phyloP scores from a whole-genome alignment of 2,797 vertebrate species.

The Pangasius sanitwongsei region DNA sequence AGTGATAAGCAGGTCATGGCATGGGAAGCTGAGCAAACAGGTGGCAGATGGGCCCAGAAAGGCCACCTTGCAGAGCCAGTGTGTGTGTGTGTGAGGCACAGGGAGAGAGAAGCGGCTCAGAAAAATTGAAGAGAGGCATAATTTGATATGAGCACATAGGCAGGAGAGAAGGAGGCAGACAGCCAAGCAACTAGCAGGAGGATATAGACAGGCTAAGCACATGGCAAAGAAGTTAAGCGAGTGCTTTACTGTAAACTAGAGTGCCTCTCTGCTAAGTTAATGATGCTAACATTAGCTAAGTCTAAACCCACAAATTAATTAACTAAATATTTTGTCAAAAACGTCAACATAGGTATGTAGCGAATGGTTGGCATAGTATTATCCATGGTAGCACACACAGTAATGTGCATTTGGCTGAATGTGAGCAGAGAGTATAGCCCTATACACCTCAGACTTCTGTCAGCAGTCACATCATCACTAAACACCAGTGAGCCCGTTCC shows the following conservation, averaged over 20 bases:
- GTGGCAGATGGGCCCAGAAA: constrained; percentile 70
- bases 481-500: too few relatives aligned
- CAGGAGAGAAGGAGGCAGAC: constrained; percentile 60
- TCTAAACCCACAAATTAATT: not conserved
- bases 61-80: constrained; percentile 35
- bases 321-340: not conserved
- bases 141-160: constrained; percentile 72
- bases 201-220: constrained; percentile 65
- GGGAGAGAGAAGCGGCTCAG: constrained; percentile 50
- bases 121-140: constrained; percentile 75
- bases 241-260: constrained; percentile 38
- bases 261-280: constrained; percentile 59
- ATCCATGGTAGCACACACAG: not conserved
- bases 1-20: constrained; percentile 45
- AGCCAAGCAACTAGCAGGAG: constrained; percentile 58
- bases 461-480: too few relatives aligned
- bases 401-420: too few relatives aligned
- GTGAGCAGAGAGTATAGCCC: too few relatives aligned
- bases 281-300: constrained; percentile 25
- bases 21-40: constrained; percentile 73
- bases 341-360: not conserved
- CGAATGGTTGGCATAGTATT: not conserved
- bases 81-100: constrained; percentile 36
- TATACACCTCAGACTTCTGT: too few relatives aligned
- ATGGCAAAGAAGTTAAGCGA: constrained; percentile 60